These are phyloP conservation scores for Drosophila albomicans DNA, from an alignment of 1,140 invertebrate species.

Conservation along the genomic window DNA sequence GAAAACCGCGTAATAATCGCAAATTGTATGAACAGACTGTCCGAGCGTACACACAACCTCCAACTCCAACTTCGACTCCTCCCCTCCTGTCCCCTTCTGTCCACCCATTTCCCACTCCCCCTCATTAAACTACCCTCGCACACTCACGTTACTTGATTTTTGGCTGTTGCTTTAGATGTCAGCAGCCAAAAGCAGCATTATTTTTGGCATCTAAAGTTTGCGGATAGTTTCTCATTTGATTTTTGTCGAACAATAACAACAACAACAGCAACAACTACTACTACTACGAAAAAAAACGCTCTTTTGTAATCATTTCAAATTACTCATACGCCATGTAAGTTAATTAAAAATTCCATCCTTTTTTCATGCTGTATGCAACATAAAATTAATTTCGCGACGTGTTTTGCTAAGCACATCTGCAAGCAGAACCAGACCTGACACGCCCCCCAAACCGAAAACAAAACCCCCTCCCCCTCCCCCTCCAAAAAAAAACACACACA, in stretches of 20 bases:
- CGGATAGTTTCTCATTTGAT: conserved; percentile 18
- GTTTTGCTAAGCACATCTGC: conserved; percentile 57
- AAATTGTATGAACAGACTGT: conserved; percentile 62
- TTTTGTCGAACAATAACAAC: not conserved
- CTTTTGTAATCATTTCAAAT: conserved; percentile 45
- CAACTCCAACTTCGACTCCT: not conserved
- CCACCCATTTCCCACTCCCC: too few species aligned
- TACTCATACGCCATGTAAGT: conserved; percentile 58
- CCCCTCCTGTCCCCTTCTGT: too few species aligned
- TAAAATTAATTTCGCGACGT: conserved; percentile 61
- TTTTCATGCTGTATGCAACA: conserved; percentile 36
- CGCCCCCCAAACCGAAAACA: conserved; percentile 12
- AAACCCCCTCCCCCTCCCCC: not conserved
- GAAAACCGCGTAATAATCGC: conserved; percentile 78
- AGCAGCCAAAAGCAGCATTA: conserved; percentile 12
- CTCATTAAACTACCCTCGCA: too few species aligned
- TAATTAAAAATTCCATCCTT: conserved; percentile 59
- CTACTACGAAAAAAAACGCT: too few species aligned
- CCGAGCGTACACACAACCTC: not conserved
- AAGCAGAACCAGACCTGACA: conserved; percentile 40
- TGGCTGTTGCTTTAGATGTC: conserved; percentile 23
- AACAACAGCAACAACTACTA: too few species aligned
- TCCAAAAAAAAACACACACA: not conserved
- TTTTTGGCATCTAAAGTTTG: conserved; percentile 12
- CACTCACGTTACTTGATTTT: too few species aligned